phyloP scores from a whole-genome alignment of 2,113 vertebrate genomes.

The Micronycteris hirsuta region DNA sequence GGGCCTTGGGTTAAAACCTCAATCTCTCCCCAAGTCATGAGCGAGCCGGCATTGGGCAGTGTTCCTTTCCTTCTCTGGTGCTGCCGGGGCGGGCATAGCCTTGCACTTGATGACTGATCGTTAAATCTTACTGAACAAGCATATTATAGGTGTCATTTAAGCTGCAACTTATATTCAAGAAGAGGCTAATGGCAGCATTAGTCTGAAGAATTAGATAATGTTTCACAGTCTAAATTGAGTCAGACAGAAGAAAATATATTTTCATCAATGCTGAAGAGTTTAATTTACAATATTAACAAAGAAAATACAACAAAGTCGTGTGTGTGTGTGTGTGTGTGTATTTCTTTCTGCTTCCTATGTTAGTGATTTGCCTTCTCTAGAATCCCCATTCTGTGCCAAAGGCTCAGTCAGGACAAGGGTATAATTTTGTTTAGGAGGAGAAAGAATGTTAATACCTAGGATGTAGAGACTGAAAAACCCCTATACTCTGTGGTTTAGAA shows the following conservation, averaged over 20 bases:
- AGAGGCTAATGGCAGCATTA: not conserved
- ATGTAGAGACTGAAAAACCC: not conserved
- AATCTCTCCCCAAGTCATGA: not conserved
- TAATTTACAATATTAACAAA: constrained; percentile 36
- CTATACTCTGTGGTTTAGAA: not conserved
- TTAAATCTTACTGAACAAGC: not conserved
- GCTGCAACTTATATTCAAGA: not conserved
- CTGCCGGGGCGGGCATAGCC: not conserved
- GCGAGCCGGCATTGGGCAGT: not conserved
- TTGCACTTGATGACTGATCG: not conserved
- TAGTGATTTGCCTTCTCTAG: not conserved
- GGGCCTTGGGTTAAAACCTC: not conserved
- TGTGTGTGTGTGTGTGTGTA: not conserved
- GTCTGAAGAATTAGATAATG: not conserved
- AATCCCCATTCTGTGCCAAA: not conserved
- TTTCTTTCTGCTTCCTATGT: not conserved
- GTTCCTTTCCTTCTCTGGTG: not conserved
- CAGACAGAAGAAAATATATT: constrained; percentile 11
- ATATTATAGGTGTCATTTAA: not conserved
- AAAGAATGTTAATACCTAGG: not conserved
- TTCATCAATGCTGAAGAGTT: constrained; percentile 4
- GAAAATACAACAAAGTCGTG: not conserved
- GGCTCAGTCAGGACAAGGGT: not conserved
- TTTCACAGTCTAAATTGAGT: not conserved
- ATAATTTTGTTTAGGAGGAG: not conserved